A percentile compares a stretch with the other conserved stretches of the same genome.
These are phyloP conservation scores for Apus apus DNA, from an alignment of 2,113 vertebrate genomes.

Conservation along the genomic window DNA sequence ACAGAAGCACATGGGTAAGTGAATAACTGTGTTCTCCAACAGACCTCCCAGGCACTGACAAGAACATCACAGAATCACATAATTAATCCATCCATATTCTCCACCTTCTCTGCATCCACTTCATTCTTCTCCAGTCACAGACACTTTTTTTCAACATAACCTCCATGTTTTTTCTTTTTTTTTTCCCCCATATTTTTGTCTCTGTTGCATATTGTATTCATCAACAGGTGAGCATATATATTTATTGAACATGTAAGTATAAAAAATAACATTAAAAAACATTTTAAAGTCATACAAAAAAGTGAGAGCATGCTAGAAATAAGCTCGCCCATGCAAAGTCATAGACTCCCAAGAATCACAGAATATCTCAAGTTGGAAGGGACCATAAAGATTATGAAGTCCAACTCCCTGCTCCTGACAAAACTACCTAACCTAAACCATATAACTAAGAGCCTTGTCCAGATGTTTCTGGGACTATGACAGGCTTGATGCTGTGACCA, in stretches of 20 bases:
- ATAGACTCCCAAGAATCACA: neutral
- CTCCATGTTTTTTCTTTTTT: neutral
- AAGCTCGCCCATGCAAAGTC: neutral
- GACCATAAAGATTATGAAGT: neutral
- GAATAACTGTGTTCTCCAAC: neutral
- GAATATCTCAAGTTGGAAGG: neutral
- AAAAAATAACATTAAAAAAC: neutral
- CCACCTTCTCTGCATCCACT: neutral
- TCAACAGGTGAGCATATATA: neutral
- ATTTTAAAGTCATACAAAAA: neutral
- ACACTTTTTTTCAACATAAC: neutral
- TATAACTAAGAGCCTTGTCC: too few relatives aligned
- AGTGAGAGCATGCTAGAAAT: neutral
- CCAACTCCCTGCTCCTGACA: too few relatives aligned
- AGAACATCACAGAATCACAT: neutral
- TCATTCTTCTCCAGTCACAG: neutral
- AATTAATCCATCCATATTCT: neutral
- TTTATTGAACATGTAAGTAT: neutral
- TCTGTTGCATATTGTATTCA: neutral
- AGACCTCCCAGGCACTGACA: neutral
- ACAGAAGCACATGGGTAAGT: neutral
- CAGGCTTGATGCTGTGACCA: too few relatives aligned
- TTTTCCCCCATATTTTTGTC: neutral
- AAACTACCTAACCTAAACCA: too few relatives aligned
- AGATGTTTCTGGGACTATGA: too few relatives aligned